These are phyloP conservation scores for Myxocyprinus asiaticus DNA, from an alignment of 2,113 vertebrate genomes.

Conservation along the genomic window DNA sequence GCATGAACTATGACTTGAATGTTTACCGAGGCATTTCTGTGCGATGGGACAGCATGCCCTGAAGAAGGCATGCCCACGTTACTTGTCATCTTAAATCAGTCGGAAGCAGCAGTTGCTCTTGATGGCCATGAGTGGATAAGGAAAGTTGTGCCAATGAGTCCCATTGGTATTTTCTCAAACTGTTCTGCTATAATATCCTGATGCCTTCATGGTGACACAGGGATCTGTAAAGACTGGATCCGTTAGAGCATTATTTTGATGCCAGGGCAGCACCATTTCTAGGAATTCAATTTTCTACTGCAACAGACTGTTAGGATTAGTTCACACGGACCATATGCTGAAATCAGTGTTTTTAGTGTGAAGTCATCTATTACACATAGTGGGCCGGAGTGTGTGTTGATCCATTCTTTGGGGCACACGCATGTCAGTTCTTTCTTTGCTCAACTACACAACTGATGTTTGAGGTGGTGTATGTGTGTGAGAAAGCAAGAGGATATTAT, in stretches of 20 bases:
- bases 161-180: constrained; percentile 2
- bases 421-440: neutral
- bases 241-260: constrained; percentile 14
- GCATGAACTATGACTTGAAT: constrained; percentile 12
- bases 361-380: constrained; percentile 8
- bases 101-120: constrained; percentile 6
- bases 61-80: constrained; percentile 4
- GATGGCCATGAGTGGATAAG: constrained; percentile 6
- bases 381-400: constrained; percentile 1
- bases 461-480: neutral
- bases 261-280: neutral
- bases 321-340: constrained; percentile 9
- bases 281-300: constrained; percentile 6
- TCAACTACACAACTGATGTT: neutral
- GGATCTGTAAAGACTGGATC: constrained; percentile 11
- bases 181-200: neutral
- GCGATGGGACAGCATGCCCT: neutral
- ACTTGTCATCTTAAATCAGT: constrained; percentile 30
- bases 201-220: constrained; percentile 10
- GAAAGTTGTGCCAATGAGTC: constrained; percentile 12
- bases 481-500: neutral
- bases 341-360: constrained; percentile 23
- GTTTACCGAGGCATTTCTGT: constrained; percentile 13
- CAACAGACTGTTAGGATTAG: constrained; percentile 21
- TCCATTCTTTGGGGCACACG: neutral